These are phyloP conservation scores for Ichneumoninae sp. DNA, from an alignment of 2,888 invertebrate species.

Conservation along the genomic window DNA sequence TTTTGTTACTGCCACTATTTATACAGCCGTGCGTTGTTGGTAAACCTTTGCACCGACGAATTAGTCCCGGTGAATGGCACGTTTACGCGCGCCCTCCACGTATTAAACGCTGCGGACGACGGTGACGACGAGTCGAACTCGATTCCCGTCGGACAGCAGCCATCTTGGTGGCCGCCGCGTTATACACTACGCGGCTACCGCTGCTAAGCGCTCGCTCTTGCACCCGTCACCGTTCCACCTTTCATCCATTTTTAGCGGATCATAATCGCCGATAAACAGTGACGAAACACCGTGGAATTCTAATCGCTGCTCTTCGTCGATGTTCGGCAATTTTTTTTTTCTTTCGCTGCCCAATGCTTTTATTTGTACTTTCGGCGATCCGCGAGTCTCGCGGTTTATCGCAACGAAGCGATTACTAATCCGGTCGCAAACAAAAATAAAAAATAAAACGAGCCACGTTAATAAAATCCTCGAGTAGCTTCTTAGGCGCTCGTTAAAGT, in stretches of 20 bases:
- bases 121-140: constrained; percentile 53
- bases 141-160: constrained; percentile 67
- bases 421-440: background rate
- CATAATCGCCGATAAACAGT: constrained; percentile 18
- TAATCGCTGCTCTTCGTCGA: background rate
- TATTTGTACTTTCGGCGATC: background rate
- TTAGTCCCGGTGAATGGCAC: constrained; percentile 47
- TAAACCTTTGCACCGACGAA: constrained; percentile 24
- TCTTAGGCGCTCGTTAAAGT: background rate
- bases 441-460: background rate
- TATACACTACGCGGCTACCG: constrained; percentile 51
- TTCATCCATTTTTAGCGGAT: constrained; percentile 42
- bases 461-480: background rate
- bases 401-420: background rate
- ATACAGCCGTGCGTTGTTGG: background rate
- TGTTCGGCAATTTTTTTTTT: background rate
- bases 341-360: background rate
- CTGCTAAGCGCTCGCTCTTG: constrained; percentile 32
- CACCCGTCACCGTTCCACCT: constrained; percentile 11
- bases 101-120: constrained; percentile 55
- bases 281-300: background rate
- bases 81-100: constrained; percentile 63
- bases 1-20: background rate
- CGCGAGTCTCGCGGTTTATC: background rate
- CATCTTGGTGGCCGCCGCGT: constrained; percentile 60